These are phyloP conservation scores for Deilephila elpenor DNA, from an alignment of 2,888 invertebrate genomes.

Conservation along the genomic window DNA sequence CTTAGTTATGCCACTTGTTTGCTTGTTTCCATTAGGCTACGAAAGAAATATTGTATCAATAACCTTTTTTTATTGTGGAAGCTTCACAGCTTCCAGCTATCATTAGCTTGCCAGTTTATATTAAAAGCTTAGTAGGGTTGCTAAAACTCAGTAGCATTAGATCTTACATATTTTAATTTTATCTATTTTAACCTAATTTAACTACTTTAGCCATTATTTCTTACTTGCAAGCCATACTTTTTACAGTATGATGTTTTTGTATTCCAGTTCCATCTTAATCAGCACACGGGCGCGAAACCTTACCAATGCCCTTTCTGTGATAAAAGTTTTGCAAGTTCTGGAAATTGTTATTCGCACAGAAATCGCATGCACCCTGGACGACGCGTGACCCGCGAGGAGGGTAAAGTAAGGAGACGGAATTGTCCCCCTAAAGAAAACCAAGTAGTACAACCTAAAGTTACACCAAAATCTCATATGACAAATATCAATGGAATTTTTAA, in stretches of 20 bases:
- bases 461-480: constrained; percentile 41
- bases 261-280: constrained; percentile 89
- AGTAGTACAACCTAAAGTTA: constrained; percentile 32
- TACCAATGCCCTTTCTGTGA: constrained; percentile 90
- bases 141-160: too few species aligned
- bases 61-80: too few species aligned
- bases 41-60: too few species aligned
- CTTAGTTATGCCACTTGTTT: too few species aligned
- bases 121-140: too few species aligned
- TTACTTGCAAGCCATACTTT: neutral
- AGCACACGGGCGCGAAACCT: constrained; percentile 89
- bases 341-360: constrained; percentile 89
- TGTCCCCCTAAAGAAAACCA: constrained; percentile 35
- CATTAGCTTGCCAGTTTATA: too few species aligned
- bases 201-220: neutral
- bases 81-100: too few species aligned
- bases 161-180: too few species aligned
- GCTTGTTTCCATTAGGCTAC: too few species aligned
- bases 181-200: too few species aligned
- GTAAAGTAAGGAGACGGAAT: constrained; percentile 39
- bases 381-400: constrained; percentile 42
- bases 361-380: constrained; percentile 89
- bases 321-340: constrained; percentile 89
- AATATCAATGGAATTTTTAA: constrained; percentile 58
- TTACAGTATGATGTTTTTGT: neutral